Conservation (phyloP, 2,888 invertebrate genomes). For the Lottia gigantea region DNA sequence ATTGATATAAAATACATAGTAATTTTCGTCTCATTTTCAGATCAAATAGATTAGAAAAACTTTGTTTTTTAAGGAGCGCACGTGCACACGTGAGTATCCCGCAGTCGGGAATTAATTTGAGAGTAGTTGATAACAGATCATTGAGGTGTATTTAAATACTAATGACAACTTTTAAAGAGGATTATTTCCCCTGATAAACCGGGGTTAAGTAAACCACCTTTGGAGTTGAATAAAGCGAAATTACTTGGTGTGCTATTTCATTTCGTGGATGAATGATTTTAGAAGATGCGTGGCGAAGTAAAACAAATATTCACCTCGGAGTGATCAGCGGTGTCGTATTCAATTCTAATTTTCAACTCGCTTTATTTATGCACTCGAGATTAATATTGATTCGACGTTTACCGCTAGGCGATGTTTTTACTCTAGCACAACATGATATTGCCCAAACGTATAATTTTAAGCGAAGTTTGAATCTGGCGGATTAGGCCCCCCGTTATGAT, state of each 20-base stretch:
- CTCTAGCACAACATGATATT: neutral
- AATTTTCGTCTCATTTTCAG: slow-evolving; percentile 2
- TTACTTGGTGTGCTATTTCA: slow-evolving; percentile 9
- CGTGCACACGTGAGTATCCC: neutral
- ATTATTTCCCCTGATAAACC: neutral
- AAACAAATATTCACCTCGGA: slow-evolving; percentile 5
- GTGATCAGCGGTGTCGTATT: neutral
- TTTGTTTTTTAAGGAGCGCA: neutral
- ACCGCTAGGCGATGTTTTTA: neutral
- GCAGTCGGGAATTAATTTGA: neutral
- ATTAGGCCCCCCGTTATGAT: neutral
- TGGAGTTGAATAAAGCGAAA: slow-evolving; percentile 3
- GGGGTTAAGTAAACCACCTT: slow-evolving; percentile 7
- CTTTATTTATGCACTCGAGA: neutral
- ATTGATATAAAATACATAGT: neutral
- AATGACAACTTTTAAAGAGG: slow-evolving; percentile 3
- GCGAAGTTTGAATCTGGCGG: neutral
- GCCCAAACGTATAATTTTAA: neutral
- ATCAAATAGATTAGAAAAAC: neutral
- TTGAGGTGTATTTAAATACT: neutral
- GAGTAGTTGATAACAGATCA: neutral
- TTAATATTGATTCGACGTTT: neutral
- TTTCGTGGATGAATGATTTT: slow-evolving; percentile 4
- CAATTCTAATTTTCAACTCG: neutral
- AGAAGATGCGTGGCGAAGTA: neutral